Base-by-base conservation (phyloP, 1,140 invertebrate genomes). In the Heliconius congener region DNA sequence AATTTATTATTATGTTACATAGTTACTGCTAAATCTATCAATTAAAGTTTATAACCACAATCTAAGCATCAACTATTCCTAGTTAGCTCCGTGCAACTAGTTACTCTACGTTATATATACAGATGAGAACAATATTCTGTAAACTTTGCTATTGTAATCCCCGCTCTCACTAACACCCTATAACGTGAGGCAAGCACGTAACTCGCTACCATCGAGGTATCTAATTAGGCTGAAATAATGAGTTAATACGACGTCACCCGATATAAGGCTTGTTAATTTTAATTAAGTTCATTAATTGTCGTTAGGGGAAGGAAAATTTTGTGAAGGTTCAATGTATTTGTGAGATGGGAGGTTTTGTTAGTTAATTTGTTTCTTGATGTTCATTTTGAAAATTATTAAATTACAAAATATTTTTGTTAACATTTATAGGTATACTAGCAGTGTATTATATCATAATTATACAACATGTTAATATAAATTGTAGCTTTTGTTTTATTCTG, bases 221-320 rank as follows among this genome's bases (percentile, higher is more conserved):
- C 19, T 75, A 75, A 75, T 75, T 75, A 75, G 74, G 18, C 46
- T 42, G 74, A 75, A 75, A 39, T 75, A 75, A 66, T n/a, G 74
- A 66, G 74, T 23, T 60, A 75, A 66, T 66, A 13, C 60, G 4
- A 23, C 55, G 74, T 66, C 74, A 11, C 55, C 55, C 55, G 55
- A 75, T 66, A 75, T 34, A 66, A 19, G 74, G 37, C n/a, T 39
- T 73, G 71, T 73, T 46, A 46, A 73, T 46, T 42, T 60, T 75
- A 75, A 75, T 75, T 75, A 75, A 60, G 4, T 66, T 75, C 18
- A 75, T 75, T 75, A 39, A 75, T n/a, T 42, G 37, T 66, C 1
- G 73, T 27, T 57, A 50, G 1, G 13, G 4, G 19, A 60, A 3
- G 18, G 52, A 23, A 74, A 39, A 74, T 74, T n/a, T n/a, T 57